These are phyloP conservation scores for Trachymyrmex septentrionalis DNA, from an alignment of 1,140 invertebrate genomes.

Conservation along the genomic window DNA sequence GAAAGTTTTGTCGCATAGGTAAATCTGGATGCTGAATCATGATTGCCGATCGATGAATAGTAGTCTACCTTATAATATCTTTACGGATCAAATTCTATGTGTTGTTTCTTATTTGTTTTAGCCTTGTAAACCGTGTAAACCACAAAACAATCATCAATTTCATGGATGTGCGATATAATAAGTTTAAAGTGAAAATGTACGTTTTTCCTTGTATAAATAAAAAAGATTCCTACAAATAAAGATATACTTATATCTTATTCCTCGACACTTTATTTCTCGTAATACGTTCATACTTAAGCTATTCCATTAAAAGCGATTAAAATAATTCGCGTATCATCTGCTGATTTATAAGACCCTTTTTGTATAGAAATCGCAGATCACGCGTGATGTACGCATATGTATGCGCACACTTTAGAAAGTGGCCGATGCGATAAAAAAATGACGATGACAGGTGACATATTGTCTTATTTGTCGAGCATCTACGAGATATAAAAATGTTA, in stretches of 20 bases:
- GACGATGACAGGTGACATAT: conserved; percentile 23
- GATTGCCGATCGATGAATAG: conserved; percentile 35
- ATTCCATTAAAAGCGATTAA: neutral
- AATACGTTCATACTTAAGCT: neutral
- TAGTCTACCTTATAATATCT: conserved; percentile 30
- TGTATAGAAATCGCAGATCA: neutral
- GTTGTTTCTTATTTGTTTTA: conserved; percentile 22
- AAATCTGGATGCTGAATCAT: conserved; percentile 47
- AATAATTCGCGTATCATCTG: neutral
- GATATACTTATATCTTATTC: too few species aligned
- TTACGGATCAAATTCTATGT: conserved; percentile 31
- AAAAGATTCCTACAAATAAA: too few species aligned
- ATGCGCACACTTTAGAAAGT: conserved; percentile 43
- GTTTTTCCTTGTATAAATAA: neutral
- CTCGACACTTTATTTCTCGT: neutral
- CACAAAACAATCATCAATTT: neutral
- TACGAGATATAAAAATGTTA: conserved; percentile 30
- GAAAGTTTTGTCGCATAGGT: conserved; percentile 52
- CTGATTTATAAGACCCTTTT: conserved; percentile 18
- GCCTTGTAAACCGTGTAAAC: neutral
- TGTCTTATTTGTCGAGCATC: conserved; percentile 30
- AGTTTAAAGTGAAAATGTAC: neutral
- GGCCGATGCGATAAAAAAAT: conserved; percentile 27
- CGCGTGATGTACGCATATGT: neutral
- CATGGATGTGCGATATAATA: neutral